Evolutionary conservation across 2,888 invertebrate species (phyloP).

Genomic region (Machimus rusticus): DNA sequence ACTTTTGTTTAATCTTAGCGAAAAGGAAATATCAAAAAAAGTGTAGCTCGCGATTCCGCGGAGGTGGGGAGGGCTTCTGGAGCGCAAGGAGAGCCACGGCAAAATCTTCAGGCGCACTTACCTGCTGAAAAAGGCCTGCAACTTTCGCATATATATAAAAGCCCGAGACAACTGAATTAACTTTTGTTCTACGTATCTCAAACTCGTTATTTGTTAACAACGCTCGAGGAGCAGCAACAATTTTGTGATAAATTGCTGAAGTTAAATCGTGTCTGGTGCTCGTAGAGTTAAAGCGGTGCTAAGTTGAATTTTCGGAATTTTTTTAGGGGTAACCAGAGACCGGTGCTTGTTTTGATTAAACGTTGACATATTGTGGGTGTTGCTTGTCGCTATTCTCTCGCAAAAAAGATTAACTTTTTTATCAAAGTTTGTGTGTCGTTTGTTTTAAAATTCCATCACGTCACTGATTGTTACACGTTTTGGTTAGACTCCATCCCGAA

Average conservation of each 20-base stretch:
- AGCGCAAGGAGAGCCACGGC: not conserved
- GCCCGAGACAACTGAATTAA: slow-evolving; percentile 28
- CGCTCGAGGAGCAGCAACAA: slow-evolving; percentile 28
- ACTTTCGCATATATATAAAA: slow-evolving; percentile 38
- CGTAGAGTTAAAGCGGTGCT: not conserved
- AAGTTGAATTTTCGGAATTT: not conserved
- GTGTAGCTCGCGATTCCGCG: too few species aligned
- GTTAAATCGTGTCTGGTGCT: not conserved
- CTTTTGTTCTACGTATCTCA: slow-evolving; percentile 33
- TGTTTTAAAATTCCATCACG: not conserved
- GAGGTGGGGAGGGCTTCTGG: not conserved
- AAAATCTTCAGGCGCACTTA: slow-evolving; percentile 21
- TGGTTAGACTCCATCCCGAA: not conserved
- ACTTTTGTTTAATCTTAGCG: not conserved
- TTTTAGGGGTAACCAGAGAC: not conserved
- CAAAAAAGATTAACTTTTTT: not conserved
- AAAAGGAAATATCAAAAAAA: not conserved
- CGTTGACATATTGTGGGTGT: not conserved
- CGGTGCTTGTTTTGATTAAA: not conserved
- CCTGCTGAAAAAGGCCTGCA: slow-evolving; percentile 32
- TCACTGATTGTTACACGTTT: not conserved
- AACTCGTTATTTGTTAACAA: slow-evolving; percentile 32
- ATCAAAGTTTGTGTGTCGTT: not conserved
- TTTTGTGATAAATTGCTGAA: slow-evolving; percentile 6
- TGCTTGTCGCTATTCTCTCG: not conserved